Evolutionary conservation across 2,888 invertebrate species (phyloP).

Genomic region (Tyria jacobaeae): DNA sequence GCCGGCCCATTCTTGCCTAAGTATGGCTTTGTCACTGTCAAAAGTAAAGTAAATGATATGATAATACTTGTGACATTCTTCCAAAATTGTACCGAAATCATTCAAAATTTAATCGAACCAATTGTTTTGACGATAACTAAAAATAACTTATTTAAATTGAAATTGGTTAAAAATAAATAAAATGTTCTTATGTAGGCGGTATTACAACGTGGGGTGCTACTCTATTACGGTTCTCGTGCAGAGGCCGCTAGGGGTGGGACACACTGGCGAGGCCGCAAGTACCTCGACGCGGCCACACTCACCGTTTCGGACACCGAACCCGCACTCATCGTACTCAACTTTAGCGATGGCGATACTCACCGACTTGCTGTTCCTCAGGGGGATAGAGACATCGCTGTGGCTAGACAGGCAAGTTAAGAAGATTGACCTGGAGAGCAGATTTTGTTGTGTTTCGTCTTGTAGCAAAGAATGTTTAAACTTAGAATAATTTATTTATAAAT

Average conservation of each 20-base stretch:
- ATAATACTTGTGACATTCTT: too few species aligned
- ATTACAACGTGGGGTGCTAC: slow-evolving; percentile 88
- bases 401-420: slow-evolving; percentile 72
- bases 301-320: slow-evolving; percentile 75
- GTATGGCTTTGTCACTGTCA: too few species aligned
- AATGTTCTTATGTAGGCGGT: slow-evolving; percentile 77
- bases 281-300: slow-evolving; percentile 88
- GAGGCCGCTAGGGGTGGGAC: slow-evolving; percentile 87
- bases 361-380: slow-evolving; percentile 78
- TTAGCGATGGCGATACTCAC: slow-evolving; percentile 87
- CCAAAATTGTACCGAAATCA: too few species aligned
- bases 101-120: too few species aligned
- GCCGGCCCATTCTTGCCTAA: too few species aligned
- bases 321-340: slow-evolving; percentile 79
- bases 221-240: slow-evolving; percentile 87
- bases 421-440: not conserved
- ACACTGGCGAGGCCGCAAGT: slow-evolving; percentile 87
- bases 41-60: too few species aligned
- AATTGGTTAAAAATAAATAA: too few species aligned
- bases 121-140: too few species aligned
- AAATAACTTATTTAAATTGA: too few species aligned
- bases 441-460: too few species aligned
- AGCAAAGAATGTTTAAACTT: too few species aligned
- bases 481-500: too few species aligned
- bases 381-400: slow-evolving; percentile 64